Evolutionary conservation across 2,888 invertebrate genomes (phyloP), one percentile per base, ranked within the genome.

Genomic region (Drosophila picticornis): DNA sequence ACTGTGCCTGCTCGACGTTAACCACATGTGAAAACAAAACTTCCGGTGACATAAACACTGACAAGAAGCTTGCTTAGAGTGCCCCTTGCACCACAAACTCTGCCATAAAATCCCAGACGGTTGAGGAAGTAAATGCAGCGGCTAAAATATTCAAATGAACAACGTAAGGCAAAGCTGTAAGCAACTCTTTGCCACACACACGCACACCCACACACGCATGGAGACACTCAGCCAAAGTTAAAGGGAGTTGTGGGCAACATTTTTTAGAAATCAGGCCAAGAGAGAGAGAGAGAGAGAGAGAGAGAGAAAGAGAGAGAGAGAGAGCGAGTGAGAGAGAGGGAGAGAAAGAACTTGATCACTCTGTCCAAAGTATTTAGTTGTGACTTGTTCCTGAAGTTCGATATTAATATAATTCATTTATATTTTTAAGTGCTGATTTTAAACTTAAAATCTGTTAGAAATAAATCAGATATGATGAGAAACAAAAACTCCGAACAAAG

Each of bases 1-100:
- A 63, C 88, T 58, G 64, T 62, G 55, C 61, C 64, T 70, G 77
- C 77, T 81, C 90, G 87, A 89, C 90, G 84, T 81, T 87, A 87
- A 90, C 86, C 86, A 90, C 86, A 87, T 90, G 86, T 87, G 90
- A 90, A 87, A 87, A 90, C 90, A 89, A 77, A 90, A 90, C 86
- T 89, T 87, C 86, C 86, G 86, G 87, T 84, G 90, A 89, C 86
- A 87, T 89, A 87, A 87, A 87, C 86, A 90, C 90, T 81, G 84
- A 87, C 89, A 88, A 87, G 86, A 79, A 88, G 87, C 88, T 88
- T 67, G 77, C 90, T 83, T 86, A 77, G 85, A 84, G 90, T 80
- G 70, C 50, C 56, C 25, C 46, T 16, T 43, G 27, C 59, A 46
- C 19, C 25, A 36, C 16, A 55, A 32, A 11, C 31, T 27, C 25